Percentiles rank a stretch among this genome's conserved stretches.
These are phyloP conservation scores for Campylomormyrus numenius DNA, from an alignment of 2,113 vertebrate genomes.

Conservation along the genomic window DNA sequence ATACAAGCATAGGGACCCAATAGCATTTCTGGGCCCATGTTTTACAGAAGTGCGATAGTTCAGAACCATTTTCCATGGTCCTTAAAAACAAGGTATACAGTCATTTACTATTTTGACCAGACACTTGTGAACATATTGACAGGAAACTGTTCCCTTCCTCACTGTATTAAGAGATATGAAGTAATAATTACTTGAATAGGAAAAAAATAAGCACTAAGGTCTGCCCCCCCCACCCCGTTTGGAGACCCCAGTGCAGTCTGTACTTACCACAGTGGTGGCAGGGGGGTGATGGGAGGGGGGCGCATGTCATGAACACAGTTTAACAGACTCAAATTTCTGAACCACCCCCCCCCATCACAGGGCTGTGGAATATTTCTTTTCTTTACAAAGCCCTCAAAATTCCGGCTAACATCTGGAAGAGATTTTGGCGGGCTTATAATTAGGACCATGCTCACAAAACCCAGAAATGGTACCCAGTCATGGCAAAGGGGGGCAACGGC, in stretches of 20 bases:
- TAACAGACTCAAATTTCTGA: slow-evolving; percentile 37
- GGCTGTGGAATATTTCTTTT: slow-evolving; percentile 39
- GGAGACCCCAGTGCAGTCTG: slow-evolving; percentile 10
- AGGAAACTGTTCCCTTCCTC: not conserved
- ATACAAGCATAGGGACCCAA: not conserved
- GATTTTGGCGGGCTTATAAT: slow-evolving; percentile 51
- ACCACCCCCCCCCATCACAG: slow-evolving; percentile 20
- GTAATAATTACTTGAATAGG: not conserved
- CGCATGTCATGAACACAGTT: slow-evolving; percentile 26
- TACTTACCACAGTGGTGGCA: slow-evolving; percentile 30
- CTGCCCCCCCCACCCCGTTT: not conserved
- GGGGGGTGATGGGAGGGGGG: slow-evolving; percentile 21
- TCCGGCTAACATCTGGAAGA: slow-evolving; percentile 68
- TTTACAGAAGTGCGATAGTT: not conserved
- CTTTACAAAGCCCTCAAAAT: slow-evolving; percentile 46
- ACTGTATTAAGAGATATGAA: not conserved
- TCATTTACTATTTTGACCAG: not conserved
- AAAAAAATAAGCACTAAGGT: not conserved
- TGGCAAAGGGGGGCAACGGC: slow-evolving; percentile 19
- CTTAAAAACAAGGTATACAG: not conserved
- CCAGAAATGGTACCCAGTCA: slow-evolving; percentile 40
- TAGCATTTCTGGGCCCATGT: not conserved
- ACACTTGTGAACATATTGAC: not conserved
- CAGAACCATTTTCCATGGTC: not conserved
- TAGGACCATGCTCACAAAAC: slow-evolving; percentile 41